Evolutionary conservation across 2,797 vertebrate species (phyloP), one percentile per base, ranked within the genome.

Genomic region (Gallinago solitaria): DNA sequence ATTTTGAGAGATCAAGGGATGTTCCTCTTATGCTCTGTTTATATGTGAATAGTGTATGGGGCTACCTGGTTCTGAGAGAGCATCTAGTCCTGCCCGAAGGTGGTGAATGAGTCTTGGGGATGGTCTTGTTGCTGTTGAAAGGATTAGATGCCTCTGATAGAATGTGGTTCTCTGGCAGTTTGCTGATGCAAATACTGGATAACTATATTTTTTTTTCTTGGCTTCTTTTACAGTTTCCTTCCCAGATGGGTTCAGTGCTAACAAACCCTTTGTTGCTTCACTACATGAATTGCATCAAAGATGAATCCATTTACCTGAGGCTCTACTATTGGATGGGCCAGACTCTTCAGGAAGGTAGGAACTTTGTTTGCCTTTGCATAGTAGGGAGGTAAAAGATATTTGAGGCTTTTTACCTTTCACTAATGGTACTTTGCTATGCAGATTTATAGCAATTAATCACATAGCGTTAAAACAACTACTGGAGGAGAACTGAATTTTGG

Each of bases 171-270:
- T 83, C 24, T 95, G 60, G 28, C 30, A 53, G 6, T 45, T 85
- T 90, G 18, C 9, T 89, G 68, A 35, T 35, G 11, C 28, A 76
- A 81, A 60, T 39, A 28, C 14, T 73, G 16, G 92, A 37, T 43
- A 79, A 39, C 39, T 54, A 11, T 30, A 53, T 0, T 30, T 39
- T 59, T 0, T 48, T 74, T 15, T 25, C 32, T 64, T 67, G 11
- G 83, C 86, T 87, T 90, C 33, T 97, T 48, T 93, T 96, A 80
- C 97, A 99, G 99, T 98, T 99, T 93, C 99, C 99, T 28, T 98
- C 99, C 93, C 99, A 98, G 98, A 99, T 99, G 98, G 99, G 99
- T 63, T 99, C 99, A 30, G 98, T 99, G 94, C 94, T 99, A 79
- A 98, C 98, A 68, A 99, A 97, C 87, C 98, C 98, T 75, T 96